Evolutionary conservation across 1,140 invertebrate species (phyloP), one percentile per base, ranked within the genome.

Genomic region (Pachypeltis micranthus): DNA sequence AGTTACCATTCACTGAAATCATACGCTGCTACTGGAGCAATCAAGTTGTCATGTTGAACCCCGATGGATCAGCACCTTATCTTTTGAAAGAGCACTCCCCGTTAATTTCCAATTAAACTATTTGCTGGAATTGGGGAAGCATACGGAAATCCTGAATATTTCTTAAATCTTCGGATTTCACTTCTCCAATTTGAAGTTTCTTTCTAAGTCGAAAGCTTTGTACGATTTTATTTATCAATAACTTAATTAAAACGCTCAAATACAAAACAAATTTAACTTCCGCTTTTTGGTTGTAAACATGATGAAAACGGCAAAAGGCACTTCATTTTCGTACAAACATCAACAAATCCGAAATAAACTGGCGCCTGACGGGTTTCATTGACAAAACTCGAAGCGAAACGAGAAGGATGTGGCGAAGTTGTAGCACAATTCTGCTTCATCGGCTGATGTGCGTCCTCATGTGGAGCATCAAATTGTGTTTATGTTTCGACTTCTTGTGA

Each of bases 401-500:
- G 7, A 10, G 7, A 39, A 16, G 31, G 7, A 39, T 16, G 7
- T 39, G 31, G 31, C 16, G 16, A 39, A 16, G 7, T 39, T 16
- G 16, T 39, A 39, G 16, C 31, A 16, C 7, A 10, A 39, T 7
- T 16, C 31, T 10, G 7, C 7, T 26, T 56, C 54, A 56, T 25
- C 54, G 54, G 25, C 26, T 56, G 3, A 56, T 25, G 24, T 58
- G 54, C 4, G 54, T 65, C n/a, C 34, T 23, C 60, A 62, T 59
- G 65, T 70, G 69, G 16, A 63, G 31, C 44, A 65, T 14, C 0
- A 70, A 55, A 60, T 68, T 70, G 57, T 65, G 64, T 39, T 68
- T 68, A 59, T 70, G 69, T 39, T 70, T 70, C 23, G 65, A 65
- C 27, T 64, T 63, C 21, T 69, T 62, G 44, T 67, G 62, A 31